phyloP scores from a whole-genome alignment of 1,140 invertebrate species.

The Lepidostoma basale region DNA sequence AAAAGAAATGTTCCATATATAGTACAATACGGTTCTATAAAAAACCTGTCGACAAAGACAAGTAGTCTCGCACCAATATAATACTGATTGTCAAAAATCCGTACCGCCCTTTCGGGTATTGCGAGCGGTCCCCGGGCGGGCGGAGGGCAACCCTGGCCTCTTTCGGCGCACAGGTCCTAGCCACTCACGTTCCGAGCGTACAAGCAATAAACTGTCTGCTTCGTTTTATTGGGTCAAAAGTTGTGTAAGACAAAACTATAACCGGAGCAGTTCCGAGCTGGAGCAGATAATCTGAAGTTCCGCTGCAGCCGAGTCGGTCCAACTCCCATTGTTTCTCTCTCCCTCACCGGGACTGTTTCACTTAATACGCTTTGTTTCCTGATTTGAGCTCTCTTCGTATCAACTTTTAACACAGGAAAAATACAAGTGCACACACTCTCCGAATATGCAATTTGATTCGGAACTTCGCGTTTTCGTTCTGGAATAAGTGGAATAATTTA shows the following conservation, averaged over 20 bases:
- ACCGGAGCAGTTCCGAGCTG: background rate
- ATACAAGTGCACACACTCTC: no score
- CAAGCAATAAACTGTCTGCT: conserved; percentile 38
- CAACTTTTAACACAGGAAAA: background rate
- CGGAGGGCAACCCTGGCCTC: background rate
- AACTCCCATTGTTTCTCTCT: no score
- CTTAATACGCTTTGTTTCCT: background rate
- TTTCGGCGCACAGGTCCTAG: background rate
- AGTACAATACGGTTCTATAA: no score
- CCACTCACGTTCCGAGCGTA: conserved; percentile 34
- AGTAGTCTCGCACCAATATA: background rate
- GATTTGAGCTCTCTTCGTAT: background rate
- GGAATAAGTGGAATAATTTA: no score
- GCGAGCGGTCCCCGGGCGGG: background rate
- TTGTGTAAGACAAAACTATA: conserved; percentile 26
- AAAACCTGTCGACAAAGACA: no score
- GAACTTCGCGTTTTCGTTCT: no score
- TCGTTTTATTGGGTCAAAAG: conserved; percentile 39
- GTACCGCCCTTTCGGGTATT: background rate
- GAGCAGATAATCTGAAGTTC: background rate
- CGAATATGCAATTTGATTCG: no score
- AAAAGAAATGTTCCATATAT: no score
- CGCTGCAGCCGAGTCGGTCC: background rate
- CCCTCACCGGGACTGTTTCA: background rate
- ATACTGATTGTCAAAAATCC: background rate